Base-by-base conservation (phyloP, 2,797 vertebrate genomes). In the Clarias platycephalus region DNA sequence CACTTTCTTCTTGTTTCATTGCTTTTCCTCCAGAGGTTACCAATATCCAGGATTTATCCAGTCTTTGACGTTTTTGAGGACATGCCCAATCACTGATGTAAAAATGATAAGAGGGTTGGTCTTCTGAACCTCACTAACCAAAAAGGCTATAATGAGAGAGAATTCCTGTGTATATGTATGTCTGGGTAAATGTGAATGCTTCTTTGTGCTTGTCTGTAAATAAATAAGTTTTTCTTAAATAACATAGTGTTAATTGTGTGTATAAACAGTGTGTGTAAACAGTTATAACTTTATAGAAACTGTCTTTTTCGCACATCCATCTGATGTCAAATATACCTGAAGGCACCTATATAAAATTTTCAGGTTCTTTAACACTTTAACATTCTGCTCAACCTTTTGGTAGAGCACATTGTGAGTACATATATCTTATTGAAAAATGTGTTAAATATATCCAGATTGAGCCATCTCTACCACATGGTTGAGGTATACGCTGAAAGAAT, bases 61-160 rank as follows among this genome's bases (percentile, higher is more conserved):
- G 55, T 2, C 67, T 80, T 80, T 66, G 72, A 83, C 74, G 80
- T 78, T 84, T 80, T 44, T 74, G 68, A 57, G 77, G 78, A 77
- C 83, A 75, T 81, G 31, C 87, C 85, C 84, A 63, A 66, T 84
- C 77, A 40, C 81, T 87, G 67, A 88, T 88, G 72, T 82, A 40
- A 66, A 87, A 85, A 88, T 85, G 77, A 83, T 88, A 85, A 87
- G 84, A 85, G 84, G 80, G 71, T 85, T 81, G 40, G 84, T 40
- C 40, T 79, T 85, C 80, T 74, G 67, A 74, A 80, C 28, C 83
- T 67, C 31, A 85, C 77, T 6, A 60, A 74, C 85, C 63, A 80
- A 58, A 67, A 75, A 81, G n/a, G 12, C 81, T 82, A 37, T 84
- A 87, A 88, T 84, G 82, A 88, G 72, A 84, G 53, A 81, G 78